phyloP scores from a whole-genome alignment of 2,113 vertebrate genomes.

The Dicerorhinus sumatrensis region DNA sequence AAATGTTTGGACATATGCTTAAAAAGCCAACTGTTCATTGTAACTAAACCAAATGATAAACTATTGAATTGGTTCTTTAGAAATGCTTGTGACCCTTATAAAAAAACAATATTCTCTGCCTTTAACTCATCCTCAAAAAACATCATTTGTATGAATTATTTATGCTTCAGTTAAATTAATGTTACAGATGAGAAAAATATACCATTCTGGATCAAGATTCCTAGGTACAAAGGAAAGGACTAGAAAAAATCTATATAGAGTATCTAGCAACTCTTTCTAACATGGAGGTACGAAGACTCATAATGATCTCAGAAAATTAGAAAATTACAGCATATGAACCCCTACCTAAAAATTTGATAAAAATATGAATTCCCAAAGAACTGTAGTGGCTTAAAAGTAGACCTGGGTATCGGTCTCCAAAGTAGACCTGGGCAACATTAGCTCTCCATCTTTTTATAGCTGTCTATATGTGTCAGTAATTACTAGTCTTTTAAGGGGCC shows the following conservation, averaged over 20 bases:
- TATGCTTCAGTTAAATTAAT: constrained; percentile 32
- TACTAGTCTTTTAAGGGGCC: not conserved
- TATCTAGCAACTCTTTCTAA: constrained; percentile 4
- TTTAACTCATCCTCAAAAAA: constrained; percentile 12
- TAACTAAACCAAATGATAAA: constrained; percentile 6
- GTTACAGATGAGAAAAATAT: not conserved
- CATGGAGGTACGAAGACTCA: not conserved
- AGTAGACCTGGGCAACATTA: not conserved
- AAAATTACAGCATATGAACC: not conserved
- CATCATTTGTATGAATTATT: constrained; percentile 17
- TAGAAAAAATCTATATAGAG: not conserved
- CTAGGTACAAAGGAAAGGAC: not conserved
- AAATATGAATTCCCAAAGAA: constrained; percentile 18
- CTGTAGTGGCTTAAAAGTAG: not conserved
- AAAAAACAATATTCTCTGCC: not conserved
- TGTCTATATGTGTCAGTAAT: constrained; percentile 47
- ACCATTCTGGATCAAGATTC: not conserved
- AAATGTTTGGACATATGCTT: not conserved
- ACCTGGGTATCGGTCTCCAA: not conserved
- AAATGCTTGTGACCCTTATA: not conserved
- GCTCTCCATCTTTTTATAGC: not conserved
- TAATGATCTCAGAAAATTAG: constrained; percentile 20
- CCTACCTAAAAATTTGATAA: not conserved
- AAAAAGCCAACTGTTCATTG: constrained; percentile 18
- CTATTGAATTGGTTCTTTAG: not conserved